These are phyloP conservation scores for Apis mellifera DNA, from an alignment of 1,140 invertebrate genomes.

Conservation along the genomic window DNA sequence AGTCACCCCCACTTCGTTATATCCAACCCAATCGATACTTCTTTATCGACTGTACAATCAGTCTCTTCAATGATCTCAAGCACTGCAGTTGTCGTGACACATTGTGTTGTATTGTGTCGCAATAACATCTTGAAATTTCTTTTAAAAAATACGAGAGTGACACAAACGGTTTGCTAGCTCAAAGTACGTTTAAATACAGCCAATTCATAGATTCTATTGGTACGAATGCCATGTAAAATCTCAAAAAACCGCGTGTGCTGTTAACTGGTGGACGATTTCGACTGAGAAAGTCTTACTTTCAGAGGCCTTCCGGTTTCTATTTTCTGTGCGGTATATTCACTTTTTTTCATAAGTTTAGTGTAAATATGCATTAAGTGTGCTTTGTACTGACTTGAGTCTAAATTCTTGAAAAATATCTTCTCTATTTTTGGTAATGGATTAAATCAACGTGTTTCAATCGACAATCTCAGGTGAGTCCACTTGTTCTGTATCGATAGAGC, in stretches of 20 bases:
- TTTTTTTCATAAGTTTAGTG: neutral
- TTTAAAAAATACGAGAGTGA: neutral
- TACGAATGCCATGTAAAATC: constrained; percentile 33
- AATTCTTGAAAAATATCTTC: neutral
- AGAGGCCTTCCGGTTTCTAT: constrained; percentile 17
- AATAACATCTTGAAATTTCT: constrained; percentile 26
- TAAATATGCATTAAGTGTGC: constrained; percentile 18
- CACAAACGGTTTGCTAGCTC: neutral
- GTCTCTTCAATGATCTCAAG: constrained; percentile 24
- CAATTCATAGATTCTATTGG: neutral
- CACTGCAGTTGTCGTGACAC: constrained; percentile 40
- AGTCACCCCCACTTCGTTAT: neutral
- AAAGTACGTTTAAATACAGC: neutral
- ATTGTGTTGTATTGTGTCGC: constrained; percentile 43
- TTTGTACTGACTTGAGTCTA: neutral
- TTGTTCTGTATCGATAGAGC: constrained; percentile 10
- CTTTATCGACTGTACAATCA: constrained; percentile 38
- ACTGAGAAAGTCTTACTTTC: constrained; percentile 34
- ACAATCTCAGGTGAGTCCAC: constrained; percentile 38
- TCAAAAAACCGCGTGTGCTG: constrained; percentile 2
- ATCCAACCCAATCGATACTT: constrained; percentile 20
- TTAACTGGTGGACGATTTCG: constrained; percentile 29
- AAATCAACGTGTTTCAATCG: constrained; percentile 19
- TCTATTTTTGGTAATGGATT: constrained; percentile 24
- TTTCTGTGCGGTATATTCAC: constrained; percentile 8